A percentile compares a stretch with the other conserved stretches of the same genome.
Evolutionary conservation across 2,113 vertebrate genomes (phyloP).

Genomic region (Orientallactaga bullata): DNA sequence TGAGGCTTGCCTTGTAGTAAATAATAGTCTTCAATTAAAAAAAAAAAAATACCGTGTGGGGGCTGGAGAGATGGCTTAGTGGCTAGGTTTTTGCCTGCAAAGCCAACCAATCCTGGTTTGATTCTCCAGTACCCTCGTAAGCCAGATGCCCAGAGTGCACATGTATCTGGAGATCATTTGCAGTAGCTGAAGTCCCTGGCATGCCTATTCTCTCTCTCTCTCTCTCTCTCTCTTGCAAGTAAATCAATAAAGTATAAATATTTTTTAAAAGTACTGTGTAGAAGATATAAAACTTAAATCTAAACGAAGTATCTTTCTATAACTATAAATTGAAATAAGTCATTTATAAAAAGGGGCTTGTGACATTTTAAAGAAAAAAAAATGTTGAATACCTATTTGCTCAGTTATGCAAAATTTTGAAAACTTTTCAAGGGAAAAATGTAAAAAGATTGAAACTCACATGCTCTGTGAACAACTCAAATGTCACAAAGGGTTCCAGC

Average conservation of each 20-base stretch:
- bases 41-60: not conserved
- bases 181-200: too few relatives aligned
- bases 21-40: not conserved
- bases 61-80: too few relatives aligned
- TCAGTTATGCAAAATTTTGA: not conserved
- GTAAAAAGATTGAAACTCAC: not conserved
- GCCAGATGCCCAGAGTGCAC: too few relatives aligned
- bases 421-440: not conserved
- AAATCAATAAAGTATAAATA: too few relatives aligned
- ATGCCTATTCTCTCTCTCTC: too few relatives aligned
- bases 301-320: not conserved
- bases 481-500: not conserved
- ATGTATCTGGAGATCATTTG: too few relatives aligned
- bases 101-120: too few relatives aligned
- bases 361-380: not conserved
- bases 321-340: not conserved
- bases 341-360: not conserved
- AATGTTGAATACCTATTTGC: too few relatives aligned
- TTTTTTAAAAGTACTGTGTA: not conserved
- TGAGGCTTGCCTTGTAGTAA: not conserved
- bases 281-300: not conserved
- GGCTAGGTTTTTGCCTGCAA: too few relatives aligned
- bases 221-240: too few relatives aligned
- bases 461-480: not conserved
- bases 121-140: too few relatives aligned